phyloP scores from a whole-genome alignment of 2,888 invertebrate genomes.

The Tetragnatha montana region DNA sequence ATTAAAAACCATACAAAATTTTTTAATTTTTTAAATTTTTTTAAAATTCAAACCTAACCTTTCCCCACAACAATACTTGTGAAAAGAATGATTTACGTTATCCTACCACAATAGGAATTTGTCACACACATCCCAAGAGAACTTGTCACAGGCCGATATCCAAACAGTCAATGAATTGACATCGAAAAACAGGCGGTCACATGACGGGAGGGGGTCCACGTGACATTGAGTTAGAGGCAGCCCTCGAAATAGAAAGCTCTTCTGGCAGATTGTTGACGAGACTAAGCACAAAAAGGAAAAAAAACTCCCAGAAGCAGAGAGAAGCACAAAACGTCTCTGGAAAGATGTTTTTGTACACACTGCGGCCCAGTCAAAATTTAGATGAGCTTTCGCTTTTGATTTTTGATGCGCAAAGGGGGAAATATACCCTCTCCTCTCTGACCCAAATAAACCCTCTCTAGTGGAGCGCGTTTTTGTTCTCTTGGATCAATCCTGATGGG shows the following conservation, averaged over 20 bases:
- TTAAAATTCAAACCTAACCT: too few species aligned
- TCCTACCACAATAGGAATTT: too few species aligned
- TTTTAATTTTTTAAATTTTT: too few species aligned
- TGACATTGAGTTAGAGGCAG: conserved; percentile 51
- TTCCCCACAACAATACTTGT: too few species aligned
- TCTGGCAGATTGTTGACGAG: conserved; percentile 68
- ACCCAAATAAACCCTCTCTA: conserved; percentile 13
- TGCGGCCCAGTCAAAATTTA: conserved; percentile 40
- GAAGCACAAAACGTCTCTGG: neutral
- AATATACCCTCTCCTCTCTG: neutral
- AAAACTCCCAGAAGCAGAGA: neutral
- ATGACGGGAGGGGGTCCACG: conserved; percentile 21
- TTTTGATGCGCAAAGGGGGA: conserved; percentile 2
- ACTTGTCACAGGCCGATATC: neutral
- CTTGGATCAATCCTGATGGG: neutral
- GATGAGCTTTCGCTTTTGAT: conserved; percentile 14
- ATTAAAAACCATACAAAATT: too few species aligned
- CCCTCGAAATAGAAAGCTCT: conserved; percentile 39
- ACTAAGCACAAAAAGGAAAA: conserved; percentile 42
- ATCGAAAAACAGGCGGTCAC: conserved; percentile 1
- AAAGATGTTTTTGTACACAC: conserved; percentile 41
- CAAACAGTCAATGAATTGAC: conserved; percentile 3
- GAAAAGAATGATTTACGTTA: too few species aligned
- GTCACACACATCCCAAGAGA: neutral
- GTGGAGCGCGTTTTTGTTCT: neutral